Conservation (phyloP, 2,113 vertebrate species). For the Ahaetulla prasina region DNA sequence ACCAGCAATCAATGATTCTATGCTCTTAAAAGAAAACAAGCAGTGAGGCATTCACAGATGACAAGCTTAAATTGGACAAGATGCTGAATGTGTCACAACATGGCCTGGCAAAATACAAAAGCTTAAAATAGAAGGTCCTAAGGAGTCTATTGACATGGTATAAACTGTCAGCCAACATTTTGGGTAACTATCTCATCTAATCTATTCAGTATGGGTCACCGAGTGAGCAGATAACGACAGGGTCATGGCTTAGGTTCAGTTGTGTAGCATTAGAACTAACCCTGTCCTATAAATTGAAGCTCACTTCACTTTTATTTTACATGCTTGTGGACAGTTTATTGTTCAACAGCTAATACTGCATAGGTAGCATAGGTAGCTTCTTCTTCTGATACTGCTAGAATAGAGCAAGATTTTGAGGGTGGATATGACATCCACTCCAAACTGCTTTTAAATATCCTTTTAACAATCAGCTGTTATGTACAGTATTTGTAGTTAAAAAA, state of each 20-base stretch:
- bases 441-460: not conserved
- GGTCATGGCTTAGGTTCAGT: not conserved
- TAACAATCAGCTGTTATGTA: not conserved
- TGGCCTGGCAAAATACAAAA: constrained; percentile 8
- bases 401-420: not conserved
- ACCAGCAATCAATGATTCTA: constrained; percentile 11
- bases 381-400: not conserved
- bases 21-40: constrained; percentile 31
- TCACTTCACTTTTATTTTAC: constrained; percentile 31
- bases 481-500: too few species aligned
- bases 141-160: not conserved
- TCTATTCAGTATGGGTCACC: constrained; percentile 6
- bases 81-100: constrained; percentile 21
- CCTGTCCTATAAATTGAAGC: not conserved
- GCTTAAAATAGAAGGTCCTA: constrained; percentile 23
- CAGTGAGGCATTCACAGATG: constrained; percentile 26
- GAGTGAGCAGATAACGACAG: not conserved
- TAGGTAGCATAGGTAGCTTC: not conserved
- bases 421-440: not conserved
- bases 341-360: not conserved
- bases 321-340: constrained; percentile 1
- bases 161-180: not conserved
- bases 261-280: constrained; percentile 20
- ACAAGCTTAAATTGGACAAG: constrained; percentile 7
- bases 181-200: not conserved